These are phyloP conservation scores for Cerceris ruficornis DNA, from an alignment of 2,888 invertebrate genomes.

Conservation along the genomic window DNA sequence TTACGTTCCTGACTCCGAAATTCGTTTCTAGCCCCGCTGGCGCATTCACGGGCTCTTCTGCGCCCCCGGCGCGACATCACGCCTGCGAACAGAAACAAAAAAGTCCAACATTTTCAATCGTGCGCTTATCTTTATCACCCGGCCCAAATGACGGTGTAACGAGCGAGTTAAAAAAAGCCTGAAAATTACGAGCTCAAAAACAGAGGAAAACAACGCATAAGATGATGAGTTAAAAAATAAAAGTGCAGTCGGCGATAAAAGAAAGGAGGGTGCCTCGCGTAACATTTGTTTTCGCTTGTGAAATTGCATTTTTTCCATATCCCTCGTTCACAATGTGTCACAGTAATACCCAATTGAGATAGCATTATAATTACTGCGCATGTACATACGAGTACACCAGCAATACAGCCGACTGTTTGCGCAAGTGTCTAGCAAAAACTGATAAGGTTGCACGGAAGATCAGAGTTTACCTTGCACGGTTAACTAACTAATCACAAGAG, in stretches of 20 bases:
- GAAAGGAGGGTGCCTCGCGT: background rate
- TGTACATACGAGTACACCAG: background rate
- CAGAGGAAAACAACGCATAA: background rate
- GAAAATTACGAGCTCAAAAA: background rate
- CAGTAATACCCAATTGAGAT: background rate
- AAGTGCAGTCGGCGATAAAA: background rate
- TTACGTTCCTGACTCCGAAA: slow-evolving; percentile 62
- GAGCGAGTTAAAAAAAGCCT: background rate
- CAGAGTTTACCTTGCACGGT: background rate
- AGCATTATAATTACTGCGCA: background rate
- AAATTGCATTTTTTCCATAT: slow-evolving; percentile 53
- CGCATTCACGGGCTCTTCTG: slow-evolving; percentile 80
- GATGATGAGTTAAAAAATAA: background rate
- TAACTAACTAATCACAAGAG: slow-evolving; percentile 43
- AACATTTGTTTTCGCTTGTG: slow-evolving; percentile 40
- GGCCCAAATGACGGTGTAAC: background rate
- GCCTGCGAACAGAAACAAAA: slow-evolving; percentile 78
- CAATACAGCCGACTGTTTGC: background rate
- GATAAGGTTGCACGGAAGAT: background rate
- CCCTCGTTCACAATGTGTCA: slow-evolving; percentile 33
- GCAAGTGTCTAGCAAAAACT: background rate
- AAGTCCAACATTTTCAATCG: background rate
- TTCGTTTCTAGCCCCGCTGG: slow-evolving; percentile 78
- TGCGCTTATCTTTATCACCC: background rate
- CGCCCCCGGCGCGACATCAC: slow-evolving; percentile 83